Evolutionary conservation across 2,113 vertebrate genomes (phyloP), one percentile per base, ranked within the genome.

Genomic region (Chamaea fasciata): DNA sequence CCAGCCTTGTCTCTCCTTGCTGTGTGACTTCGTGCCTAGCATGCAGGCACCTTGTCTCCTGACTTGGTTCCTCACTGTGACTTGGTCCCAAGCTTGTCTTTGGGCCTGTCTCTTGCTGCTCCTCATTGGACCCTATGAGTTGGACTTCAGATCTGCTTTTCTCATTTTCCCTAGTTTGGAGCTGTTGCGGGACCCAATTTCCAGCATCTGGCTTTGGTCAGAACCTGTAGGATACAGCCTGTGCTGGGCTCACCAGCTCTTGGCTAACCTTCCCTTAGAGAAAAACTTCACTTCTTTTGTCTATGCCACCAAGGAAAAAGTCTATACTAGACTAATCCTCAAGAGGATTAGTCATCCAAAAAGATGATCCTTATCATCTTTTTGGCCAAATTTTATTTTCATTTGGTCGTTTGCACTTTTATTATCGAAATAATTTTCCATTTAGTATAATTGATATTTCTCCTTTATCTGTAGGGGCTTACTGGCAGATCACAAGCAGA

Each of bases 211-310:
- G 10, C 14, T 78, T 17, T 47, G 23, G 23, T 52, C 60, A 60
- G 28, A 59, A 6, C 10, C 15, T 39, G 10, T 53, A 33, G 9
- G 11, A 3, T 33, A 68, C 0, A 0, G 10, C 14, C 13, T 47
- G 2, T 52, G 13, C 11, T 52, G 4, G 15, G 15, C 4, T 70
- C 5, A 39, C 18, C 18, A 65, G 42, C 30, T 83, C 19, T 12
- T 3, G 6, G 19, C 6, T 41, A 26, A 49, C 11, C 2, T 56
- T 69, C 21, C 4, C 5, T 56, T 28, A 42, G 35, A 20, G 13
- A 60, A 12, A 1, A 3, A 26, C 30, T 46, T 63, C 11, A 10
- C 10, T 63, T 55, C 15, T n/a, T 20, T 46, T 24, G 7, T 73
- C 49, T 56, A 15, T 56, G 18, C 39, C 33, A 76, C 35, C 21